Conservation (phyloP, 2,888 invertebrate genomes). For the Stramonita haemastoma region DNA sequence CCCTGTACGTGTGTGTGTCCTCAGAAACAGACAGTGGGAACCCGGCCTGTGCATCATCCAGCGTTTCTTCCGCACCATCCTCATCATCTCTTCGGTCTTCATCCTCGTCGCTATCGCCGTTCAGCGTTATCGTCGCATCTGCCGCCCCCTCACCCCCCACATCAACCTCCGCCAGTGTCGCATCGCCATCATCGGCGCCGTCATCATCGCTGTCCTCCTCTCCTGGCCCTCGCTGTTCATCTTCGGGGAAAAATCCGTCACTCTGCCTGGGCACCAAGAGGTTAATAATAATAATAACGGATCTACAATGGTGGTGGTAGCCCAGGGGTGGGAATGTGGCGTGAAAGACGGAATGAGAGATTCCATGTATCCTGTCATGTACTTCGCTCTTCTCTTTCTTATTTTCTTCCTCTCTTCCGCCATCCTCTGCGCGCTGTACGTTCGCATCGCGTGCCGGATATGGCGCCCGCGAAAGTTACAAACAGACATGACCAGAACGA, state of each 20-base stretch:
- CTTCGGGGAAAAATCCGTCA: constrained; percentile 28
- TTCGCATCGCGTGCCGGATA: constrained; percentile 44
- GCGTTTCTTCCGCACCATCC: constrained; percentile 45
- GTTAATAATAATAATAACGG: background rate
- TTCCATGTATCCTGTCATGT: constrained; percentile 41
- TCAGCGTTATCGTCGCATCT: constrained; percentile 52
- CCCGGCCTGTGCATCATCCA: constrained; percentile 47
- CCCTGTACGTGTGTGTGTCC: background rate
- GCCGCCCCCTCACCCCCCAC: constrained; percentile 46
- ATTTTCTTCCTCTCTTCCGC: constrained; percentile 47
- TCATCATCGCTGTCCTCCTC: constrained; percentile 44
- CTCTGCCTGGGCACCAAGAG: background rate
- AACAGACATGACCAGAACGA: constrained; percentile 41
- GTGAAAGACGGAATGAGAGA: constrained; percentile 30
- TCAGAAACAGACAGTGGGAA: constrained; percentile 8
- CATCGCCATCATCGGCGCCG: constrained; percentile 42
- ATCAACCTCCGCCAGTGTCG: constrained; percentile 42
- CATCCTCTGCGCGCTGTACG: constrained; percentile 43
- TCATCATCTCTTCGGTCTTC: constrained; percentile 49
- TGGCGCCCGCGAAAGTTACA: constrained; percentile 49
- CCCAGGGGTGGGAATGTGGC: constrained; percentile 24
- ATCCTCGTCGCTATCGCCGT: constrained; percentile 53
- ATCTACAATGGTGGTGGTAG: background rate
- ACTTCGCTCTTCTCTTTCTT: constrained; percentile 43
- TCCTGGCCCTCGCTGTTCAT: constrained; percentile 49